These are phyloP conservation scores for Archocentrus centrarchus DNA, from an alignment of 2,113 vertebrate species.

Conservation along the genomic window DNA sequence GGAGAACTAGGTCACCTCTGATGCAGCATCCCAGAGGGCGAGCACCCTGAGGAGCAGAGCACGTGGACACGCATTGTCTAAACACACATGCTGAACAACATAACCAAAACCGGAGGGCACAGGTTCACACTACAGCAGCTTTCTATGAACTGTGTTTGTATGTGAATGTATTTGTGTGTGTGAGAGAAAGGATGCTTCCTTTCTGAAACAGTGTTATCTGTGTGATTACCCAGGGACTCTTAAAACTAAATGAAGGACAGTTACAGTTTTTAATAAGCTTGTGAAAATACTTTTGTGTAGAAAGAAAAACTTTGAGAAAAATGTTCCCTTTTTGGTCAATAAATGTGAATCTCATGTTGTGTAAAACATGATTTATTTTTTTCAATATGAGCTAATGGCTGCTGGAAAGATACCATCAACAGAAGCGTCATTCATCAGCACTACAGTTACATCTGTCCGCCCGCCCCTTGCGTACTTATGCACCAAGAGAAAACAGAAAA, in stretches of 20 bases:
- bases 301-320: constrained; percentile 50
- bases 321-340: constrained; percentile 54
- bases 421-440: constrained; percentile 56
- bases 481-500: background rate
- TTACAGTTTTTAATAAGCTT: constrained; percentile 52
- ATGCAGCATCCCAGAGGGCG: constrained; percentile 68
- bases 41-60: constrained; percentile 49
- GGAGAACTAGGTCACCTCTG: constrained; percentile 81
- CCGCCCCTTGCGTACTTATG: background rate
- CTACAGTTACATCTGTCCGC: background rate
- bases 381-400: constrained; percentile 48
- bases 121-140: constrained; percentile 10
- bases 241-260: constrained; percentile 15
- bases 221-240: constrained; percentile 11
- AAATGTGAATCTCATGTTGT: constrained; percentile 70
- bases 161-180: constrained; percentile 29
- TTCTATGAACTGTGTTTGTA: constrained; percentile 24
- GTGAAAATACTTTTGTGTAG: constrained; percentile 55
- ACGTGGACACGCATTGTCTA: constrained; percentile 37
- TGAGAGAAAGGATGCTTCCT: background rate
- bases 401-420: constrained; percentile 54
- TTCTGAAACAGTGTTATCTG: constrained; percentile 52
- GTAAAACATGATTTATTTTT: constrained; percentile 60
- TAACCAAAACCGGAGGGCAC: background rate
- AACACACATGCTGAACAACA: constrained; percentile 19